phyloP scores from a whole-genome alignment of 2,113 vertebrate species.

The Morone saxatilis region DNA sequence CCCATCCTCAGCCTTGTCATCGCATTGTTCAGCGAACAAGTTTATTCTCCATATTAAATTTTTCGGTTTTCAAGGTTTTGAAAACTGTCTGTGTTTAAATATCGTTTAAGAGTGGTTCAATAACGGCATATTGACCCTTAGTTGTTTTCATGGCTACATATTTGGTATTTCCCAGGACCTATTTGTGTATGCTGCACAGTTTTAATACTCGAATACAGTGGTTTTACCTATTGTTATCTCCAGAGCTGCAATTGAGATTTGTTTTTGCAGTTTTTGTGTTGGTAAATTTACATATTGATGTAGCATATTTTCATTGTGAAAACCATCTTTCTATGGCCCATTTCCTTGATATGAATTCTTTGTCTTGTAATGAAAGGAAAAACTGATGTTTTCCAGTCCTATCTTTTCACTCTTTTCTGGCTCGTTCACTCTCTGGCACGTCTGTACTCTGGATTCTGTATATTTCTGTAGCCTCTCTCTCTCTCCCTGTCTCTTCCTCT shows the following conservation, averaged over 20 bases:
- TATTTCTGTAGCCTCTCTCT: slow-evolving; percentile 67
- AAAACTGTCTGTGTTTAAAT: slow-evolving; percentile 6
- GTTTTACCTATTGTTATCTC: slow-evolving; percentile 39
- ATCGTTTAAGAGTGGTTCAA: slow-evolving; percentile 1
- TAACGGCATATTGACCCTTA: neutral
- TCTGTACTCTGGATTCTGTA: slow-evolving; percentile 71
- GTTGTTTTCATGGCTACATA: neutral
- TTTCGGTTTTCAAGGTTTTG: neutral
- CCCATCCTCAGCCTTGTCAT: neutral
- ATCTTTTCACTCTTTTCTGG: slow-evolving; percentile 67
- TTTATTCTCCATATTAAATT: neutral
- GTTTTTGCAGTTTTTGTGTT: slow-evolving; percentile 43
- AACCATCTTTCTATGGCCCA: slow-evolving; percentile 44
- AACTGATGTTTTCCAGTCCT: slow-evolving; percentile 70
- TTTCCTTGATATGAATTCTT: slow-evolving; percentile 68
- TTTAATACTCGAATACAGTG: slow-evolving; percentile 12
- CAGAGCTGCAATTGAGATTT: slow-evolving; percentile 53
- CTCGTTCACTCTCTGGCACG: slow-evolving; percentile 63
- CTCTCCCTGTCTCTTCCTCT: slow-evolving; percentile 33
- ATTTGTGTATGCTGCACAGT: slow-evolving; percentile 20
- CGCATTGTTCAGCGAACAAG: neutral
- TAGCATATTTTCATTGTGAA: slow-evolving; percentile 54
- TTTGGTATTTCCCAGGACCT: slow-evolving; percentile 10
- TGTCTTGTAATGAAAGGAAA: slow-evolving; percentile 72
- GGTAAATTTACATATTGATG: slow-evolving; percentile 66